phyloP scores from a whole-genome alignment of 2,797 vertebrate genomes.

The Rhadinocentrus ornatus region DNA sequence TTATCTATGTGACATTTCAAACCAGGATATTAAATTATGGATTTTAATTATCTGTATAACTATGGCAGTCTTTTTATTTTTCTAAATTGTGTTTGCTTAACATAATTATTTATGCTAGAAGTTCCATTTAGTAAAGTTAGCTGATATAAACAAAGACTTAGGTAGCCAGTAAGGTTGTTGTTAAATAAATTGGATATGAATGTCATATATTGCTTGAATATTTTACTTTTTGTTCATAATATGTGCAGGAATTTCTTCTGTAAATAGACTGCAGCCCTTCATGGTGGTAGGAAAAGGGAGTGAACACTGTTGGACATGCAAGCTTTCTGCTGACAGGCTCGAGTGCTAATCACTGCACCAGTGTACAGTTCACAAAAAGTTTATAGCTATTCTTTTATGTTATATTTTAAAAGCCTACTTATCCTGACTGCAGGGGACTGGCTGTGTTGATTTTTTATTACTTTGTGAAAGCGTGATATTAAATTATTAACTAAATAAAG shows the following conservation, averaged over 20 bases:
- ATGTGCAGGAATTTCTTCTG: too few species aligned
- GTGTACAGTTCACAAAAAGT: not conserved
- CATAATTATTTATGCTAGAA: not conserved
- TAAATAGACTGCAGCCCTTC: too few species aligned
- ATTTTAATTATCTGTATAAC: too few species aligned
- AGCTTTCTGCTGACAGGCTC: too few species aligned
- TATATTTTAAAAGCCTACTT: too few species aligned
- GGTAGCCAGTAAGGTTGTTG: not conserved
- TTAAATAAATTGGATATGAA: not conserved
- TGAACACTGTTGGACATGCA: too few species aligned
- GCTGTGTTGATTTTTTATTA: not conserved
- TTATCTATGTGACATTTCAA: too few species aligned
- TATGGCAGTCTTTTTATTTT: not conserved
- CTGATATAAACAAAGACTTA: not conserved
- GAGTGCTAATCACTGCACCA: not conserved
- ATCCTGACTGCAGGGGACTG: too few species aligned
- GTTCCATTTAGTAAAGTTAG: not conserved
- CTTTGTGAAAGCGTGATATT: not conserved
- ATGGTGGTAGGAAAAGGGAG: too few species aligned
- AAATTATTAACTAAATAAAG: not conserved
- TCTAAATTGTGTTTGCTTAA: not conserved
- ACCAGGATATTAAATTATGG: too few species aligned
- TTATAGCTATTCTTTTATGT: too few species aligned
- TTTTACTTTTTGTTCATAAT: not conserved
- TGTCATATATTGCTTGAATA: not conserved